Conservation (phyloP, 2,888 invertebrate genomes). For the Xanthorhoe designata region DNA sequence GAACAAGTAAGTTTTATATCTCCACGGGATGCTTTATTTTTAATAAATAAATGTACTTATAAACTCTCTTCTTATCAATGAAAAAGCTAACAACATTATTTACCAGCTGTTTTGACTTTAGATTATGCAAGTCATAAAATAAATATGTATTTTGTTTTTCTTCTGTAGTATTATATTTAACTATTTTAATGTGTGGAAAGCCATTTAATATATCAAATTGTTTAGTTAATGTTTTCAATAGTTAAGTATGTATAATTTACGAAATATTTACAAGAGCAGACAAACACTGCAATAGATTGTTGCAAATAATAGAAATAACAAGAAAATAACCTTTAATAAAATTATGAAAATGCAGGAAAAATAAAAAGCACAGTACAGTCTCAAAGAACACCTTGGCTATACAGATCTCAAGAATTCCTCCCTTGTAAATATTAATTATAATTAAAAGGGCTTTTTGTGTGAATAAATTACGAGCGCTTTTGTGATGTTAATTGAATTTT, state of each 20-base stretch:
- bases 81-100: no score
- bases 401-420: constrained; percentile 46
- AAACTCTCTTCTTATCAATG: no score
- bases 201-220: no score
- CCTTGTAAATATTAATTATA: constrained; percentile 82
- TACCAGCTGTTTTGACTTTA: no score
- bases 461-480: constrained; percentile 79
- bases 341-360: not conserved
- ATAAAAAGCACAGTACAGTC: constrained; percentile 1
- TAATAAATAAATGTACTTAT: no score
- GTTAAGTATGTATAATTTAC: no score
- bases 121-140: no score
- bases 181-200: no score
- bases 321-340: not conserved
- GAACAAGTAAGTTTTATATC: not conserved
- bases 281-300: not conserved
- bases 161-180: no score
- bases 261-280: not conserved
- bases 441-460: constrained; percentile 79
- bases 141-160: no score
- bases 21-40: not conserved
- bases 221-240: no score
- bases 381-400: constrained; percentile 35
- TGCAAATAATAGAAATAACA: no score
- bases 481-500: constrained; percentile 81